These are phyloP conservation scores for Pollachius pollachius DNA, from an alignment of 2,113 vertebrate species.

Conservation along the genomic window DNA sequence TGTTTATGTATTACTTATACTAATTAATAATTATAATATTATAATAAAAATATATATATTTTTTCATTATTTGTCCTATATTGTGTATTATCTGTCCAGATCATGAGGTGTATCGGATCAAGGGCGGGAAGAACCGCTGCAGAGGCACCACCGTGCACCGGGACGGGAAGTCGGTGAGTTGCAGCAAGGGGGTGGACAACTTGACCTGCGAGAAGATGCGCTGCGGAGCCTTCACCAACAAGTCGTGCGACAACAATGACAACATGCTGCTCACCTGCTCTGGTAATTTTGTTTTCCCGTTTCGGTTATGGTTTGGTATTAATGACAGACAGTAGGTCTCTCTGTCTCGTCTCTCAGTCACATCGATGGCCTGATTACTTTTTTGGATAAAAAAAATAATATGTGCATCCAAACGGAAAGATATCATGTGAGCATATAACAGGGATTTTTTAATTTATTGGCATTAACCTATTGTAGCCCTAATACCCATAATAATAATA, in stretches of 20 bases:
- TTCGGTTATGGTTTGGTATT: not conserved
- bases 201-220: slow-evolving; percentile 35
- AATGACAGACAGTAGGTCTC: not conserved
- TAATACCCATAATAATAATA: too few relatives aligned
- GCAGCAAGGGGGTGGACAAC: accelerated
- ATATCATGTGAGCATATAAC: too few relatives aligned
- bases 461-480: too few relatives aligned
- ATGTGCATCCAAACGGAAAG: too few relatives aligned
- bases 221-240: slow-evolving; percentile 28
- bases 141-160: accelerated
- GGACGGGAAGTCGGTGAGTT: accelerated
- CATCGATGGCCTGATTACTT: not conserved
- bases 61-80: too few relatives aligned
- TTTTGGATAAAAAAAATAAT: not conserved
- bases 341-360: not conserved
- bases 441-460: too few relatives aligned
- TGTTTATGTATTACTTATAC: too few relatives aligned
- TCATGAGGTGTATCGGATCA: slow-evolving; percentile 22
- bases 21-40: not conserved
- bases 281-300: slow-evolving; percentile 43
- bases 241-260: accelerated
- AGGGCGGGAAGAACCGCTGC: not conserved
- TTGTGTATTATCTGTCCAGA: slow-evolving; percentile 33
- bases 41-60: not conserved
- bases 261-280: slow-evolving; percentile 41